Conservation (phyloP, 2,888 invertebrate species). For the Erpobdella octoculata region DNA sequence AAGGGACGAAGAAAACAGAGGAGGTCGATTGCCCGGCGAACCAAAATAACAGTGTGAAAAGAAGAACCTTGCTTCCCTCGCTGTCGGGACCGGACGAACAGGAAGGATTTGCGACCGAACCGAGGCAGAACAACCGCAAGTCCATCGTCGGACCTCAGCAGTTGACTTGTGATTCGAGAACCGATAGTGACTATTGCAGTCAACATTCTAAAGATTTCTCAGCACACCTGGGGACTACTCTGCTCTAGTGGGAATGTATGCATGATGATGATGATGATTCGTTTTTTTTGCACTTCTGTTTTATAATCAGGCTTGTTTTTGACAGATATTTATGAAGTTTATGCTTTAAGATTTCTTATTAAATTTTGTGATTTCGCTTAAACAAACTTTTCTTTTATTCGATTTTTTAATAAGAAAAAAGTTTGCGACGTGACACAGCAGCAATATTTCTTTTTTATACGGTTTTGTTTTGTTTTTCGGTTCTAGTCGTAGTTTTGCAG, state of each 20-base stretch:
- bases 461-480: neutral
- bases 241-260: neutral
- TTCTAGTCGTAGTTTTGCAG: no score
- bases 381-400: neutral
- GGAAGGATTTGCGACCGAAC: conserved; percentile 29
- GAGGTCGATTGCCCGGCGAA: neutral
- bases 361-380: neutral
- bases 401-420: no score
- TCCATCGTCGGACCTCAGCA: neutral
- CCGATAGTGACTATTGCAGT: conserved; percentile 35
- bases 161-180: conserved; percentile 22
- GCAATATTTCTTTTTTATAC: neutral
- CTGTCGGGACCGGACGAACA: neutral
- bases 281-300: neutral
- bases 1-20: neutral
- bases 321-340: no score
- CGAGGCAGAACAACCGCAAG: conserved; percentile 13
- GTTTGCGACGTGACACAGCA: neutral
- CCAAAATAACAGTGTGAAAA: neutral
- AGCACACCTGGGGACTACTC: neutral
- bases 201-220: conserved; percentile 34
- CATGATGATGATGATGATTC: conserved; percentile 3
- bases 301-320: no score
- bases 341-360: neutral
- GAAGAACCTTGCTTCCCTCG: neutral